phyloP scores from a whole-genome alignment of 2,797 vertebrate genomes.

The Acanthiza pusilla region DNA sequence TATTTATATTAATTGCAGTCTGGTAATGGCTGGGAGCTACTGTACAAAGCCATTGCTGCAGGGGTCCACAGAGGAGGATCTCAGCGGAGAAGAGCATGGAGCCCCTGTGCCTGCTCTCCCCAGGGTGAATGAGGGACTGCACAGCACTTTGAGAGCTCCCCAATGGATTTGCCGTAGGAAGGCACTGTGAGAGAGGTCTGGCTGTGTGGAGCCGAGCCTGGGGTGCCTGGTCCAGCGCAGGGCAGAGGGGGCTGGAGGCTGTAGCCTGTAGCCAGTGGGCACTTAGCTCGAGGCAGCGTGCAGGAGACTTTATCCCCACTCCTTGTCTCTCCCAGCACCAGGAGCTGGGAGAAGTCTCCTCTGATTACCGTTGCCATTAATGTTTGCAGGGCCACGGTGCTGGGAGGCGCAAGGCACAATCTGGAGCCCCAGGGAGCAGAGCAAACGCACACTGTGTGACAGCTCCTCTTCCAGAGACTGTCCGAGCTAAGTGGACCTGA shows the following conservation, averaged over 20 bases:
- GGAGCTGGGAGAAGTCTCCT: constrained; percentile 17
- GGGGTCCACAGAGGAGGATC: background rate
- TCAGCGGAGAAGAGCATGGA: accelerated
- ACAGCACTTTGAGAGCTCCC: background rate
- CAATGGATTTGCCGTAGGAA: background rate
- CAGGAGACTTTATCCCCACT: background rate
- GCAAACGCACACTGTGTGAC: background rate
- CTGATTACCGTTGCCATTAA: background rate
- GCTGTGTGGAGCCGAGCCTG: background rate
- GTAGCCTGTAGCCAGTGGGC: background rate
- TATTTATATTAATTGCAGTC: background rate
- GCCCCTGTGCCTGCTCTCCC: background rate
- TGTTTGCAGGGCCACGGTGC: background rate
- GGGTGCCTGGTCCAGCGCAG: accelerated
- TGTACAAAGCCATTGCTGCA: background rate
- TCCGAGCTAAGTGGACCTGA: background rate
- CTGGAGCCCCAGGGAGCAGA: background rate
- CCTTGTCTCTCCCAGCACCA: background rate
- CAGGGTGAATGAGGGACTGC: background rate
- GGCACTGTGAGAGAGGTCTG: background rate
- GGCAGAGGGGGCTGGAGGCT: background rate
- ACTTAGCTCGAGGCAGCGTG: accelerated
- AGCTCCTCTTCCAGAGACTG: background rate
- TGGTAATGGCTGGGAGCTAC: background rate
- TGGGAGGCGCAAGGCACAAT: background rate